A percentile compares a stretch with the other conserved stretches of the same genome.
Conservation (phyloP, 2,113 vertebrate species). For the Chionomys nivalis region DNA sequence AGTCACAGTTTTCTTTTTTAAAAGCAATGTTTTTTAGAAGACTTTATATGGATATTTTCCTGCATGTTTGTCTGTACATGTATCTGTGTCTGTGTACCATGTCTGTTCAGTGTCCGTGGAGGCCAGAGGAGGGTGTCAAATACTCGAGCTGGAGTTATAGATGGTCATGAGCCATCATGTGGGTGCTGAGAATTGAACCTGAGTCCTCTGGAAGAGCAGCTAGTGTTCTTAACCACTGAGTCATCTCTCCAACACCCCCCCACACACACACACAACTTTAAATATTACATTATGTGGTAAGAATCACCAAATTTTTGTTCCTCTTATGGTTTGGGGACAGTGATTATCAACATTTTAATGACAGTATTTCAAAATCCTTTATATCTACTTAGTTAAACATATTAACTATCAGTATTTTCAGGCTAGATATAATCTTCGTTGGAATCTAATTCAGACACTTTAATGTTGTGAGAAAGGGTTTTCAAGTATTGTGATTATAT, state of each 20-base stretch:
- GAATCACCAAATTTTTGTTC: constrained; percentile 44
- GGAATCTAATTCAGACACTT: not conserved
- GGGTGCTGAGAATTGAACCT: not conserved
- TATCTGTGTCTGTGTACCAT: not conserved
- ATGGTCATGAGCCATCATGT: not conserved
- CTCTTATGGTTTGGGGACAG: not conserved
- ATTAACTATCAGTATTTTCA: constrained; percentile 31
- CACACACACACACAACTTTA: not conserved
- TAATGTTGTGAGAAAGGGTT: constrained; percentile 42
- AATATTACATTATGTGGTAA: constrained; percentile 20
- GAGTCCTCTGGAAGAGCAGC: not conserved
- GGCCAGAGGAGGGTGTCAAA: not conserved
- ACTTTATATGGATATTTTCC: not conserved
- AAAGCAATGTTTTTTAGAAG: not conserved
- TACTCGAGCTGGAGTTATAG: not conserved
- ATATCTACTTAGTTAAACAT: constrained; percentile 37
- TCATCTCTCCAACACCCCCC: not conserved
- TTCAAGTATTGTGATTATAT: constrained; percentile 22
- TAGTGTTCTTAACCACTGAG: not conserved
- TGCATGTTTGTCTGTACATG: not conserved
- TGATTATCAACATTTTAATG: constrained; percentile 17
- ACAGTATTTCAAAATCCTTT: not conserved
- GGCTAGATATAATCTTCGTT: not conserved
- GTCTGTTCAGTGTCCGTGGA: not conserved
- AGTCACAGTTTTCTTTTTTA: not conserved